Conservation (phyloP, 2,797 vertebrate genomes). For the Lithobates sylvaticus region DNA sequence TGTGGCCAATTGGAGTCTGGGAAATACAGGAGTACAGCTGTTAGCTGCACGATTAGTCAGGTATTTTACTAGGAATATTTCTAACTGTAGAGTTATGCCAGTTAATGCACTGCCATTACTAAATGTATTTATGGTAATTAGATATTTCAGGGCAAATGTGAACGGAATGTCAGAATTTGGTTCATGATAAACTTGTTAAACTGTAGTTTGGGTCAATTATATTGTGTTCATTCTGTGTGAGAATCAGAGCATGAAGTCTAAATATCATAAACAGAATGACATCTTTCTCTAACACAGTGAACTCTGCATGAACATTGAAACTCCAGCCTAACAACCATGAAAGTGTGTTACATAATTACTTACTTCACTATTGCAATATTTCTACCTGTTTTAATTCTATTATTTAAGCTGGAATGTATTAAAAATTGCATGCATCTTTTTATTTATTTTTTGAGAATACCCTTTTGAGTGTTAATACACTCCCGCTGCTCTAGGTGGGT, state of each 20-base stretch:
- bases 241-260: constrained; percentile 52
- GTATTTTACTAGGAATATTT: constrained; percentile 80
- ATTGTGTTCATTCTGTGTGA: constrained; percentile 36
- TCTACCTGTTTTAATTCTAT: not conserved
- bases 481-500: too few species aligned
- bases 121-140: constrained; percentile 39
- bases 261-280: constrained; percentile 23
- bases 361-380: not conserved
- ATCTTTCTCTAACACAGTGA: constrained; percentile 30
- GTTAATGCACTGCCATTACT: constrained; percentile 5
- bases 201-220: constrained; percentile 34
- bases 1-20: constrained; percentile 73
- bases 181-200: constrained; percentile 35
- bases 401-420: not conserved
- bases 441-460: too few species aligned
- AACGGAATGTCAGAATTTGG: constrained; percentile 18
- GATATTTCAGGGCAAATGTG: constrained; percentile 44
- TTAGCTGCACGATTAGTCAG: constrained; percentile 80
- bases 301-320: constrained; percentile 23
- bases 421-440: too few species aligned
- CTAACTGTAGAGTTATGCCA: constrained; percentile 64
- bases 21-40: constrained; percentile 80
- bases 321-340: not conserved
- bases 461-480: too few species aligned
- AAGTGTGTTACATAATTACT: not conserved